These are phyloP conservation scores for Holothuria scabra DNA, from an alignment of 53 echinoderm and acorn worm species.

Conservation along the genomic window DNA sequence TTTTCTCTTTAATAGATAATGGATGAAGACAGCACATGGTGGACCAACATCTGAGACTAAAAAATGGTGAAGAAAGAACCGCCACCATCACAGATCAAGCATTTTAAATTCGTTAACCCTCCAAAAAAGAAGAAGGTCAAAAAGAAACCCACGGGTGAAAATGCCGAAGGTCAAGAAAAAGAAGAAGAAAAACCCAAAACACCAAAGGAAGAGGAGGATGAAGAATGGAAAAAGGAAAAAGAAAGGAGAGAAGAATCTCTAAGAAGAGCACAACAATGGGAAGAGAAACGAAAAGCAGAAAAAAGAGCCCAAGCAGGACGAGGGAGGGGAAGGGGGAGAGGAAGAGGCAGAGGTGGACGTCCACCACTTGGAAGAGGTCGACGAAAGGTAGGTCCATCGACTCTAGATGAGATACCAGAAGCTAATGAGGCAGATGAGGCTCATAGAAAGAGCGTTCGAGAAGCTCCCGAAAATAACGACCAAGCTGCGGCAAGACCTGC, in stretches of 20 bases:
- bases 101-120: slow-evolving; percentile 50
- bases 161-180: slow-evolving; percentile 39
- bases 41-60: no score
- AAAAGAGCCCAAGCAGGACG: not conserved
- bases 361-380: slow-evolving; percentile 39
- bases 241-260: slow-evolving; percentile 71
- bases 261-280: slow-evolving; percentile 51
- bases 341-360: slow-evolving; percentile 35
- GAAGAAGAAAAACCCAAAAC: slow-evolving; percentile 32
- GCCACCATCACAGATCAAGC: slow-evolving; percentile 48
- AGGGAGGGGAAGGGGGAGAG: slow-evolving; percentile 20
- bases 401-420: slow-evolving; percentile 24
- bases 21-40: no score
- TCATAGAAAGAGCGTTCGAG: slow-evolving; percentile 4
- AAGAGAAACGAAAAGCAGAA: slow-evolving; percentile 45
- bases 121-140: slow-evolving; percentile 70
- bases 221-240: slow-evolving; percentile 71
- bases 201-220: slow-evolving; percentile 67
- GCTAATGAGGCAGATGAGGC: slow-evolving; percentile 19
- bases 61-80: slow-evolving; percentile 34
- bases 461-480: not conserved
- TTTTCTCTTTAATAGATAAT: no score
- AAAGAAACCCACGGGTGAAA: slow-evolving; percentile 26
- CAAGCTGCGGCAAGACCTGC: not conserved
- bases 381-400: slow-evolving; percentile 40